Base-by-base conservation (phyloP, 2,888 invertebrate species). In the Ryuthela nishihirai region DNA sequence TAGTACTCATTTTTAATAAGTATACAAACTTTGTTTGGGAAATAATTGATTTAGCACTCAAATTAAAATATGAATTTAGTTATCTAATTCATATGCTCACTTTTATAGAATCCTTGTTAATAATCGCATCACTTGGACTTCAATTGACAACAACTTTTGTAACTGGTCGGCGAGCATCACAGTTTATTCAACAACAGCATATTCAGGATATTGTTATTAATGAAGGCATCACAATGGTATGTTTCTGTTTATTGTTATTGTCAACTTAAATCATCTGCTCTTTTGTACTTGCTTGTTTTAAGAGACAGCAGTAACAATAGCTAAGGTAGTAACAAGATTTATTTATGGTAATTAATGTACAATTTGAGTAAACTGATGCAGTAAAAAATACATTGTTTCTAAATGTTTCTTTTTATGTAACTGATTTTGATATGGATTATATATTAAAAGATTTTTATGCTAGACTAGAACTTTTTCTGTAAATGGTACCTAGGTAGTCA, bases 151-250 rank as follows among this genome's bases (percentile, higher is more conserved):
- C 65, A 9, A 62, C 59, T 15, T 66, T 66, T 45, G 58, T 60
- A 17, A 58, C 66, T 24, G 69, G 69, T 3, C 59, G 54, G 23
- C 64, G 64, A 35, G 55, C 44, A 20, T 59, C 62, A 5, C 61
- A 65, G 26, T 65, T 67, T 50, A 60, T 69, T 29, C 61, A 65
- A 41, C 60, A 44, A 15, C 48, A 43, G 10, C 62, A 66, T 41
- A 65, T 69, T 9, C 60, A 62, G 38, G 65, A 68, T 40, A 50
- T 67, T 38, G 64, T 68, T n/a, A 67, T 69, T 32, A 68, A 67
- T 50, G 69, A 69, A 64, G 67, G 64, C 17, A 65, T 69, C 15
- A 62, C 64, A 54, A 64, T 68, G 66, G 68, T 67, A 53, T 40
- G 45, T 41, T 44, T 43, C 17, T n/a, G 9, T 18, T 9, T 5